phyloP scores from a whole-genome alignment of 1,140 invertebrate genomes.

The Eueides isabella region DNA sequence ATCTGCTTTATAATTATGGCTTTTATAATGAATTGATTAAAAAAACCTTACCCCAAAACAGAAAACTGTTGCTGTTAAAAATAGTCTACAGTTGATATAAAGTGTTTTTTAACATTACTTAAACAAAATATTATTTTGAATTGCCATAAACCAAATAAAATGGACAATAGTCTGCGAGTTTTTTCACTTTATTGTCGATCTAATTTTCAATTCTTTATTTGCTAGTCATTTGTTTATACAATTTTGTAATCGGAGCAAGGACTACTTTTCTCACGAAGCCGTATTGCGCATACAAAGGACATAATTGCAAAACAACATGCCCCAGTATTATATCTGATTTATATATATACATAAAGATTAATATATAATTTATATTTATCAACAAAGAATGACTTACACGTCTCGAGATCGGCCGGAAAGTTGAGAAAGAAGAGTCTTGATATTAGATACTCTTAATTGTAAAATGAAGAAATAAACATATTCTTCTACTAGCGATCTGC shows the following conservation, averaged over 20 bases:
- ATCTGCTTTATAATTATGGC: too few species aligned
- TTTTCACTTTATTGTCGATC: constrained; percentile 15
- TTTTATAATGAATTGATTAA: too few species aligned
- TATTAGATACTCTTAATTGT: neutral
- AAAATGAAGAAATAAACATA: neutral
- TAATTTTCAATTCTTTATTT: constrained; percentile 31
- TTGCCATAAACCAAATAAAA: neutral
- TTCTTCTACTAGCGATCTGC: too few species aligned
- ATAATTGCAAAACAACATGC: constrained; percentile 31
- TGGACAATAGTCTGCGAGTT: constrained; percentile 11
- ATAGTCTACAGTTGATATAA: too few species aligned
- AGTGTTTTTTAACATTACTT: too few species aligned
- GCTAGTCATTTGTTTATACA: constrained; percentile 35
- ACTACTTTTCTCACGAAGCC: constrained; percentile 37
- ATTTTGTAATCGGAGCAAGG: constrained; percentile 41
- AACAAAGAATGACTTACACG: neutral
- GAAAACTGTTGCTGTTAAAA: too few species aligned
- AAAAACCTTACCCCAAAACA: too few species aligned
- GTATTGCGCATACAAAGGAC: constrained; percentile 37
- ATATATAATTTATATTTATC: neutral
- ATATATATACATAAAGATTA: neutral
- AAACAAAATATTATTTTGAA: neutral
- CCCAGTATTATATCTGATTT: constrained; percentile 18
- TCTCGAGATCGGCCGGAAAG: too few species aligned
- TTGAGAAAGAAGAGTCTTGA: too few species aligned